Base-by-base conservation (phyloP, 2,888 invertebrate genomes). In the Apodemia hepburni region DNA sequence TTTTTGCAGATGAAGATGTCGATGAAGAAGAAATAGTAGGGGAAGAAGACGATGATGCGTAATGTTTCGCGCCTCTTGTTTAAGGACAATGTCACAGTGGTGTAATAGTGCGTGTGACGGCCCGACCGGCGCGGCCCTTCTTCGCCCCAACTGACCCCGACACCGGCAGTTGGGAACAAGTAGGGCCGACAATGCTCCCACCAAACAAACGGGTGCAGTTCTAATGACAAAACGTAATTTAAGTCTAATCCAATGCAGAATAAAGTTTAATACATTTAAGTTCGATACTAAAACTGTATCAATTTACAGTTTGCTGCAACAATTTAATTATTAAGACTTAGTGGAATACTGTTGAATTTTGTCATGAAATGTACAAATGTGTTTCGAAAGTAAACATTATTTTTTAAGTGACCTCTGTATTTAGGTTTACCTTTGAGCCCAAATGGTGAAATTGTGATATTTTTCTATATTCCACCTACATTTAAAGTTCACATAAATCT, bases 21-120 rank as follows among this genome's bases (percentile, higher is more conserved):
- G 92, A 90, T 71, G 92, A 92, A 73, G 92, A 92, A 66, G 92
- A 92, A 71, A 75, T 89, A 80, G 78, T 90, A 78, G 90, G 80
- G 17, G 92, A 92, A 75, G 92, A 92, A 73, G 92, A 92, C 75
- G 92, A 92, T 69, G 92, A 92, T 72, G 91, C 92, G 92, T 92
- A 92, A 92, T 92, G 85, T 78, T 79, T 82, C 75, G 84, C 79
- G 84, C 82, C 82, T 85, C 82, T 74, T 82, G 79, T 75, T 70
- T 79, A 89, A 84, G 92, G 92, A 92, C 91, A 88, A 91, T 92
- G 91, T 92, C 91, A 91, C 92, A 89, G 92, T 92, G 91, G 87
- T 82, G 90, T 90, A 90, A 68, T 87, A 85, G 88, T 89, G 87
- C 80, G 81, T 78, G 92, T 89, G 90, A 88, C 87, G 89, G 81